Base-by-base conservation (phyloP, 1,140 invertebrate species). In the Drosophila ercepeae region DNA sequence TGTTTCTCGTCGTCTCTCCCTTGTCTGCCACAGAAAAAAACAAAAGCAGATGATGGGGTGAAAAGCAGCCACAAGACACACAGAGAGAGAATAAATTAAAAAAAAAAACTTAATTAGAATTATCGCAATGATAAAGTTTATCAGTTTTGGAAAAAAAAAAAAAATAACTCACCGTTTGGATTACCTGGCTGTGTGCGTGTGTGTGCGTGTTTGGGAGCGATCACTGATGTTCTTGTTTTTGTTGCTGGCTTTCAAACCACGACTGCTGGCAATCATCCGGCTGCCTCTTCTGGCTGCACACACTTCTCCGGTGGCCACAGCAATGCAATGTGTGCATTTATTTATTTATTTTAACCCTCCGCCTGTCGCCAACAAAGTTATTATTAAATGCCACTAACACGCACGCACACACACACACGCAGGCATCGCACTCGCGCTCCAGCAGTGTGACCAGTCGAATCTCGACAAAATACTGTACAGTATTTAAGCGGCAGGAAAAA, bases 81-180 rank as follows among this genome's bases (percentile, higher is more conserved):
- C 25, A 48, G 19, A 45, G 27, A 9, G 11, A 52, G 32, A 44
- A 55, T 27, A 46, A 18, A n/a, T 45, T 42, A n/a, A 63, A 46
- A 18, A n/a, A 36, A 34, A n/a, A 63, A 54, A 75, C 65, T 4
- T 51, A 71, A 72, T 84, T 84, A 68, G 75, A 84, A 84, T 84
- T 84, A 84, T 84, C 81, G 79, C 48, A 52, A 14, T 72, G 78
- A 84, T 79, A 84, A 18, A 79, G 57, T 75, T 84, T 84, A 84
- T 84, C 79, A 84, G 79, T 72, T 39, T 9, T n/a, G 11, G 1
- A 13, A 39, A 4, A 39, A 39, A 52, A 54, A 55, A 42, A 42
- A 3, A 16, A 42, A 57, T 39, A 51, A 68, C 60, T 75, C 36
- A 74, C 70, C 70, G 70, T 67, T 74, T 59, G 39, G 72, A 73